Evolutionary conservation across 2,888 invertebrate genomes (phyloP).

Genomic region (Epistrophella euchroma): DNA sequence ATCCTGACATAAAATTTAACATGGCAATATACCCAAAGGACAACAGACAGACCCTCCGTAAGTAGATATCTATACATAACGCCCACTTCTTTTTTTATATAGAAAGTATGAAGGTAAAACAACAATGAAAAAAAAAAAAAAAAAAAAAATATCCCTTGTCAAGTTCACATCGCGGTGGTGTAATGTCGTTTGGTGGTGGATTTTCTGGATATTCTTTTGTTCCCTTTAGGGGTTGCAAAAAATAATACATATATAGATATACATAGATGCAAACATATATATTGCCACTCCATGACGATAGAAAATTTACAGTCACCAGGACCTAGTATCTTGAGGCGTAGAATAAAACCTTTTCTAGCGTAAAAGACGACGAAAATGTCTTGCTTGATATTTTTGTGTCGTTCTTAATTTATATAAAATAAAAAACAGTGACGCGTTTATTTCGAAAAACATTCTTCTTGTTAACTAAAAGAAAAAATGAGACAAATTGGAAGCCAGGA

Average conservation of each 20-base stretch:
- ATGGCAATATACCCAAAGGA: not conserved
- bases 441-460: not conserved
- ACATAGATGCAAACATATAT: not conserved
- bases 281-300: slow-evolving; percentile 11
- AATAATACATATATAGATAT: not conserved
- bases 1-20: not conserved
- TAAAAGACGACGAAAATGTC: not conserved
- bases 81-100: slow-evolving; percentile 29
- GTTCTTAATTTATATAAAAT: not conserved
- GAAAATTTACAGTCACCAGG: slow-evolving; percentile 9
- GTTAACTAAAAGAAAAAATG: not conserved
- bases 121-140: not conserved
- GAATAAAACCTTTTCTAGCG: not conserved
- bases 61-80: slow-evolving; percentile 22
- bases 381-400: not conserved
- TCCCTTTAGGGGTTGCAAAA: slow-evolving; percentile 67
- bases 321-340: not conserved
- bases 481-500: not conserved
- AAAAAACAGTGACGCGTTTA: not conserved
- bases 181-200: slow-evolving; percentile 55
- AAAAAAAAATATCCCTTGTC: slow-evolving; percentile 62
- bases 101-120: not conserved
- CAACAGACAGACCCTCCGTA: not conserved
- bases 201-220: slow-evolving; percentile 58
- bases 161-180: slow-evolving; percentile 31